Percentiles rank a stretch among this genome's conserved stretches.
phyloP scores from a whole-genome alignment of 1,140 invertebrate species.

The Drosophila gunungcola region DNA sequence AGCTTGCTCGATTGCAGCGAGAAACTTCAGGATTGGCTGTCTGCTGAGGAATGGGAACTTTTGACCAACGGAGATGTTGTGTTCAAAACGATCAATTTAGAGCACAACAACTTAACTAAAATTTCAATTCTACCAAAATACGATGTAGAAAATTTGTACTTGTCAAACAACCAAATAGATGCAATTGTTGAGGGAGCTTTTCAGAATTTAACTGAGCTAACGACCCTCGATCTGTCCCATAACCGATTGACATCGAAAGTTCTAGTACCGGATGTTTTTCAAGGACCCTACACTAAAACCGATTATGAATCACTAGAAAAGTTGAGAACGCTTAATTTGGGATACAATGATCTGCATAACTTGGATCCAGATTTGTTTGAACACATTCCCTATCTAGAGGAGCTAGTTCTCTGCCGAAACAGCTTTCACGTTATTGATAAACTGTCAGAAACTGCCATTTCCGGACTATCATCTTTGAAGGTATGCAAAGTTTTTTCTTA shows the following conservation, averaged over 20 bases:
- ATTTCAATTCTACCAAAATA: conserved; percentile 75
- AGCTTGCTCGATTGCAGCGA: conserved; percentile 74
- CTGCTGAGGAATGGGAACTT: conserved; percentile 82
- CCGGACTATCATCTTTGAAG: conserved; percentile 88
- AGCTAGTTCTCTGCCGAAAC: conserved; percentile 89
- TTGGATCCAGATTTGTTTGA: conserved; percentile 90
- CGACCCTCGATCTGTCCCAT: conserved; percentile 88
- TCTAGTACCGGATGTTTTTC: conserved; percentile 88
- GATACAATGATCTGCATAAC: conserved; percentile 88
- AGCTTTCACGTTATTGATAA: conserved; percentile 87
- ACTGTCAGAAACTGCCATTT: conserved; percentile 87
- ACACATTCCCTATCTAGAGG: conserved; percentile 88
- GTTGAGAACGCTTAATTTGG: conserved; percentile 88
- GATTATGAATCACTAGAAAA: conserved; percentile 87
- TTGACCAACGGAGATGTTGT: conserved; percentile 71
- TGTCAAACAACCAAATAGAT: conserved; percentile 86
- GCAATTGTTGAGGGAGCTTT: conserved; percentile 88
- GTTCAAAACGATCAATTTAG: conserved; percentile 82
- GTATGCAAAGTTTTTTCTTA: conserved; percentile 71
- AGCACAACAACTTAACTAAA: conserved; percentile 66
- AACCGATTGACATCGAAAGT: conserved; percentile 87
- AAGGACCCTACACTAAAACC: conserved; percentile 87
- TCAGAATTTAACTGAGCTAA: conserved; percentile 87
- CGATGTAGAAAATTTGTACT: conserved; percentile 85
- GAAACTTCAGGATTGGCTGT: conserved; percentile 65